Percentiles rank a stretch among this genome's conserved stretches.
Evolutionary conservation across 1,140 invertebrate genomes (phyloP).

Genomic region (Drosophila triauraria): DNA sequence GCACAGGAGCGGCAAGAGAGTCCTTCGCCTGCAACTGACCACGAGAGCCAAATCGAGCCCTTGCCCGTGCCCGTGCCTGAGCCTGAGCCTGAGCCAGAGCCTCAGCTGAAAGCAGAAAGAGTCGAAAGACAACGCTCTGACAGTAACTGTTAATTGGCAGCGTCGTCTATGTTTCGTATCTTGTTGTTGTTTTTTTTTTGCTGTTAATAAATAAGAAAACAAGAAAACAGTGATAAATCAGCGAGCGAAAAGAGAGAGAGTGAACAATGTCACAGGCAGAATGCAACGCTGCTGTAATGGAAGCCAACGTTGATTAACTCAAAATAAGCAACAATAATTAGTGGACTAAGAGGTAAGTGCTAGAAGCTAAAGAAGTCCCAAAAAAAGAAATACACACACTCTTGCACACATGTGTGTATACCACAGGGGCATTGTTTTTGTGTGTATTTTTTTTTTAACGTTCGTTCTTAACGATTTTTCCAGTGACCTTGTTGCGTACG

Average conservation of each 20-base stretch:
- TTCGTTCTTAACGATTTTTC: slow-evolving; percentile 84
- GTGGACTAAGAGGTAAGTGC: slow-evolving; percentile 32
- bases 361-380: background rate
- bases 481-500: slow-evolving; percentile 85
- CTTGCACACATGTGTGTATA: slow-evolving; percentile 54
- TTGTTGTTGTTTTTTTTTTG: slow-evolving; percentile 6
- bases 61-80: background rate
- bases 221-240: slow-evolving; percentile 5
- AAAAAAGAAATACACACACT: slow-evolving; percentile 2
- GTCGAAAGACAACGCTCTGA: background rate
- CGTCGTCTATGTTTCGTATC: background rate
- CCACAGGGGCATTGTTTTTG: slow-evolving; percentile 42
- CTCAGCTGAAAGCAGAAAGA: background rate
- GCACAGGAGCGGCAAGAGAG: slow-evolving; percentile 6
- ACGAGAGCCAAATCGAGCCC: slow-evolving; percentile 20
- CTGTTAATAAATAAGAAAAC: slow-evolving; percentile 7
- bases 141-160: slow-evolving; percentile 5
- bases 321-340: slow-evolving; percentile 31
- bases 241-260: background rate
- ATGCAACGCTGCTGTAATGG: slow-evolving; percentile 5
- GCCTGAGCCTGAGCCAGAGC: background rate
- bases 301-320: slow-evolving; percentile 8
- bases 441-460: slow-evolving; percentile 40
- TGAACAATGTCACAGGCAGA: slow-evolving; percentile 18
- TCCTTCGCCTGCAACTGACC: slow-evolving; percentile 41